Conservation (phyloP, 2,113 vertebrate species). For the Chaetodon auriga region DNA sequence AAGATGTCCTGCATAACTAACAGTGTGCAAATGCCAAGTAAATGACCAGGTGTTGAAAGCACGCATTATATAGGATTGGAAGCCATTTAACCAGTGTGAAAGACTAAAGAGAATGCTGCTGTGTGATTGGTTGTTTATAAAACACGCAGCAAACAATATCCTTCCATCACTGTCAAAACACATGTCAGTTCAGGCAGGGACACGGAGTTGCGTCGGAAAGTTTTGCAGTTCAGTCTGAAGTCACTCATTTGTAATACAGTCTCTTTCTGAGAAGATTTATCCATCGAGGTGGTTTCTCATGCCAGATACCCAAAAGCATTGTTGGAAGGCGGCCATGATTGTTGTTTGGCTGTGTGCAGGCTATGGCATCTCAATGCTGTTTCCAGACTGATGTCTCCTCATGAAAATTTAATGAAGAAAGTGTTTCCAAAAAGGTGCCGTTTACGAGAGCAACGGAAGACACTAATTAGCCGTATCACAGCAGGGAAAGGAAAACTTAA, state of each 20-base stretch:
- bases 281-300: constrained; percentile 70
- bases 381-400: constrained; percentile 77
- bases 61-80: constrained; percentile 8
- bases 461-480: constrained; percentile 75
- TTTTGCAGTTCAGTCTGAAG: constrained; percentile 74
- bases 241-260: constrained; percentile 71
- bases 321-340: constrained; percentile 83
- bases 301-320: constrained; percentile 91
- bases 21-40: constrained; percentile 29
- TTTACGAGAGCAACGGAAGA: constrained; percentile 66
- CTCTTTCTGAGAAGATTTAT: constrained; percentile 77
- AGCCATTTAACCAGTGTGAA: constrained; percentile 1
- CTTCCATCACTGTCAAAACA: constrained; percentile 23
- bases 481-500: constrained; percentile 62
- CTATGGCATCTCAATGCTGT: constrained; percentile 73
- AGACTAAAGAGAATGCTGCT: neutral
- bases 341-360: constrained; percentile 71
- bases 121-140: neutral
- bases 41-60: constrained; percentile 5
- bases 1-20: constrained; percentile 20
- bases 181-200: constrained; percentile 69
- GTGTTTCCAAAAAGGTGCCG: constrained; percentile 68
- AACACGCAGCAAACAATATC: constrained; percentile 3
- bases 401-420: constrained; percentile 78
- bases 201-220: constrained; percentile 65